A percentile compares a stretch with the other conserved stretches of the same genome.
phyloP scores from a whole-genome alignment of 2,113 vertebrate species.

The Bucco capensis region DNA sequence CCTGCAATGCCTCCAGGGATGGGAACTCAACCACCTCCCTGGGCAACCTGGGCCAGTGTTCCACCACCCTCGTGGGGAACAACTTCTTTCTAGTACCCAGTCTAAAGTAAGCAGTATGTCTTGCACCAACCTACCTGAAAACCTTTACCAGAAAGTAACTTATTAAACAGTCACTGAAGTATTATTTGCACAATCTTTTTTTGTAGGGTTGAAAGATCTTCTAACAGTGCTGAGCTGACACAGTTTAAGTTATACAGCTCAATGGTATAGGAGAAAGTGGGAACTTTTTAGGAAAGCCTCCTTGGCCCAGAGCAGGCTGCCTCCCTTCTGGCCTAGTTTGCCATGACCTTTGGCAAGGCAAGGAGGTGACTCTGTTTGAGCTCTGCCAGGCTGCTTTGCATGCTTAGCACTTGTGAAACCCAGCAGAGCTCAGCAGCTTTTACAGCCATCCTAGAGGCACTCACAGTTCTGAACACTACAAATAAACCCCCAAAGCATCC shows the following conservation, averaged over 20 bases:
- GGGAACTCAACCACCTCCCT: no score
- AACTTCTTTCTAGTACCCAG: no score
- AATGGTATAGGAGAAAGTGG: neutral
- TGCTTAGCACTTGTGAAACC: neutral
- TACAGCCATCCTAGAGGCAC: neutral
- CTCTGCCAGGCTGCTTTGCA: neutral
- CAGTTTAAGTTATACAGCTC: neutral
- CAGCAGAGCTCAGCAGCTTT: constrained; percentile 1
- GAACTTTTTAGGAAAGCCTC: neutral
- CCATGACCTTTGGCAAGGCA: neutral
- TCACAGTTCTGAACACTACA: rapidly evolving
- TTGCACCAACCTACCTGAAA: neutral
- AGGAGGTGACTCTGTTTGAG: neutral
- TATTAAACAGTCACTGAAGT: neutral
- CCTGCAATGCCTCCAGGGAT: no score
- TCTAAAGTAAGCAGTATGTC: neutral
- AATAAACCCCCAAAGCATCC: neutral
- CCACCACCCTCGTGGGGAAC: no score
- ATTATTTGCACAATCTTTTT: neutral
- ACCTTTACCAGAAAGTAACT: neutral
- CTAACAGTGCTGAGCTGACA: neutral
- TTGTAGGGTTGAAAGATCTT: neutral
- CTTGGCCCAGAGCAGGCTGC: neutral
- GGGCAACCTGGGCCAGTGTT: no score
- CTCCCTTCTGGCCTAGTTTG: neutral